A percentile compares a stretch with the other conserved stretches of the same genome.
Evolutionary conservation across 1,140 invertebrate genomes (phyloP).

Genomic region (Cyphomyrmex costatus): DNA sequence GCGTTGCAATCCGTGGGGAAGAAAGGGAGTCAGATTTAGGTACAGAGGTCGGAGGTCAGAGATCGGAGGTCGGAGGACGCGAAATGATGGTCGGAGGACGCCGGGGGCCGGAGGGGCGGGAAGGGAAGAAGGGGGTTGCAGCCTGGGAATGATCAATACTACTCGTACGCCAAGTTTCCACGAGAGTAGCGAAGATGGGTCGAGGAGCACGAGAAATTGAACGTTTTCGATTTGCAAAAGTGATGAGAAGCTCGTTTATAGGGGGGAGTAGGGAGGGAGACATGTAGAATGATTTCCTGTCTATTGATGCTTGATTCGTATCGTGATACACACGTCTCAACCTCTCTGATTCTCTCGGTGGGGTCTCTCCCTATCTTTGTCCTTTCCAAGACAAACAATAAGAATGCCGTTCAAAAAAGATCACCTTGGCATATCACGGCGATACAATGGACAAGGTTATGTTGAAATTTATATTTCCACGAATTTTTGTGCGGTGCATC

Average conservation of each 20-base stretch:
- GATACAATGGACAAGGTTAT: background rate
- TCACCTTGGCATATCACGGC: background rate
- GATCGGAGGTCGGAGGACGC: conserved; percentile 79
- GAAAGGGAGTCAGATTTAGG: conserved; percentile 17
- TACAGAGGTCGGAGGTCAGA: conserved; percentile 59
- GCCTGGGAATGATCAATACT: conserved; percentile 85
- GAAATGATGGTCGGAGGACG: conserved; percentile 79
- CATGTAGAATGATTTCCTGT: conserved; percentile 20
- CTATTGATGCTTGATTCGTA: conserved; percentile 8
- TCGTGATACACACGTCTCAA: background rate
- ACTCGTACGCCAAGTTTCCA: conserved; percentile 80
- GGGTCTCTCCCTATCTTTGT: background rate
- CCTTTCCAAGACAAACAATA: background rate
- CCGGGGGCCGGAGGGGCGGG: conserved; percentile 58
- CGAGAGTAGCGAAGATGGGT: conserved; percentile 81
- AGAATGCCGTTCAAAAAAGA: background rate
- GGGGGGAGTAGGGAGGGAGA: background rate
- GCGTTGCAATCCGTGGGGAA: background rate
- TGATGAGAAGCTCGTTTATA: background rate
- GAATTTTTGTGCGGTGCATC: background rate
- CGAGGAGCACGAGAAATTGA: conserved; percentile 65
- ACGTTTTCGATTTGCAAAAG: conserved; percentile 49
- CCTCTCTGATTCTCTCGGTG: background rate
- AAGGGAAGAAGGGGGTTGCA: conserved; percentile 77
- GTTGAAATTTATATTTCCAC: conserved; percentile 29